A percentile compares a stretch with the other conserved stretches of the same genome.
phyloP scores from a whole-genome alignment of 2,797 vertebrate species.

The Hoplostethus atlanticus region DNA sequence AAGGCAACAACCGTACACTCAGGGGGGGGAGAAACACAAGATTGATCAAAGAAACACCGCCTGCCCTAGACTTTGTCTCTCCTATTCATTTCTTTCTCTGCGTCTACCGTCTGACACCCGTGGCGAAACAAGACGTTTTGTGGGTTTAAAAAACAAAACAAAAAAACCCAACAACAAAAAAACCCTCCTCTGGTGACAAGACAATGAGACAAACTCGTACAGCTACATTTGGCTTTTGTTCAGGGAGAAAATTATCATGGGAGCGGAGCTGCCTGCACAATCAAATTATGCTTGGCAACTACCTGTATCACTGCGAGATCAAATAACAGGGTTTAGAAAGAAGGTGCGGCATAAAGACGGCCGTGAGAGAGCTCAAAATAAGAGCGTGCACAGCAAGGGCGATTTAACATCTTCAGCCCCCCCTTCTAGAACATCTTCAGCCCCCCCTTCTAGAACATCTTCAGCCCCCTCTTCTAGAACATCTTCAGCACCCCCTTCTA shows the following conservation, averaged over 20 bases:
- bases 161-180: too few species aligned
- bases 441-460: too few species aligned
- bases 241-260: conserved; percentile 8
- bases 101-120: conserved; percentile 6
- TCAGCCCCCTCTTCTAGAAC: too few species aligned
- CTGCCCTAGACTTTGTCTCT: conserved; percentile 10
- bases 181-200: conserved; percentile 29
- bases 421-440: too few species aligned
- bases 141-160: conserved; percentile 42
- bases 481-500: too few species aligned
- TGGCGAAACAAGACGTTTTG: conserved; percentile 24
- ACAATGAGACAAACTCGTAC: conserved; percentile 33
- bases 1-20: conserved; percentile 41
- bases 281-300: conserved; percentile 11
- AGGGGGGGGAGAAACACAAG: conserved; percentile 33
- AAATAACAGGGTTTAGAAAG: conserved; percentile 7
- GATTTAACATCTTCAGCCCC: too few species aligned
- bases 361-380: neutral
- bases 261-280: neutral
- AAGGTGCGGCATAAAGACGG: neutral
- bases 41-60: conserved; percentile 60
- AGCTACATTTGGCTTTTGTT: neutral
- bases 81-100: conserved; percentile 35
- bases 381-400: too few species aligned
- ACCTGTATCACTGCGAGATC: neutral